Conservation (phyloP, 2,113 vertebrate species). For the Rhinichthys klamathensis region DNA sequence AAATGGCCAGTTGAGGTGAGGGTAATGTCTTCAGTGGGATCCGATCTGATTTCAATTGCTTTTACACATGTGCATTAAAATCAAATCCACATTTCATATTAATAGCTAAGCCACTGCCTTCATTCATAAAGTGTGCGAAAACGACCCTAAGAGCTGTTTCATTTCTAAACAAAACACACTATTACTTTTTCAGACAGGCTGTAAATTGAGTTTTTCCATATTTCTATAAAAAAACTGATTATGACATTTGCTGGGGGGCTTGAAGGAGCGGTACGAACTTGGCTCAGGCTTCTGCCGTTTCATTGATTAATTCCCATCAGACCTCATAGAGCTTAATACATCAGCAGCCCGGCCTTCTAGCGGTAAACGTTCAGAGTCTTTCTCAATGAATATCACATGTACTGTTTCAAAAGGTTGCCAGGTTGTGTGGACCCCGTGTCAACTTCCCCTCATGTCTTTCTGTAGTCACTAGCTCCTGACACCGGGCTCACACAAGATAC, state of each 20-base stretch:
- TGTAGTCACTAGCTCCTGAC: constrained; percentile 53
- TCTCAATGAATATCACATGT: constrained; percentile 62
- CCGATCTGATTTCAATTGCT: constrained; percentile 20
- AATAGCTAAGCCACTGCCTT: constrained; percentile 18
- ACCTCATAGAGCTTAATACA: constrained; percentile 45
- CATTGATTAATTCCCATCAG: constrained; percentile 50
- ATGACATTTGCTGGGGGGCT: constrained; percentile 37
- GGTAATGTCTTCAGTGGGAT: constrained; percentile 18
- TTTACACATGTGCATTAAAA: constrained; percentile 40
- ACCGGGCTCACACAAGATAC: constrained; percentile 55
- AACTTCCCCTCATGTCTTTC: not conserved
- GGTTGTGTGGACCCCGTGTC: constrained; percentile 49
- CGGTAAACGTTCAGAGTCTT: constrained; percentile 54
- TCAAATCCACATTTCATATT: constrained; percentile 46
- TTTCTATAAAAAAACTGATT: constrained; percentile 51
- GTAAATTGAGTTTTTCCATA: constrained; percentile 63
- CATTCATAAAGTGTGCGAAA: not conserved
- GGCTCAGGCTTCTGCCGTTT: constrained; percentile 46
- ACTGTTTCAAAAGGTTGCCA: constrained; percentile 51
- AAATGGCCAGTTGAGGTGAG: constrained; percentile 19
- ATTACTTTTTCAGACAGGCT: constrained; percentile 50
- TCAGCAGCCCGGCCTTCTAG: constrained; percentile 34
- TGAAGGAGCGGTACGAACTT: constrained; percentile 59
- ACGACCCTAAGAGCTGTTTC: constrained; percentile 32
- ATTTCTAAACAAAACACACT: constrained; percentile 37